These are phyloP conservation scores for Molossus alvarezi DNA, from an alignment of 2,797 vertebrate genomes.

Conservation along the genomic window DNA sequence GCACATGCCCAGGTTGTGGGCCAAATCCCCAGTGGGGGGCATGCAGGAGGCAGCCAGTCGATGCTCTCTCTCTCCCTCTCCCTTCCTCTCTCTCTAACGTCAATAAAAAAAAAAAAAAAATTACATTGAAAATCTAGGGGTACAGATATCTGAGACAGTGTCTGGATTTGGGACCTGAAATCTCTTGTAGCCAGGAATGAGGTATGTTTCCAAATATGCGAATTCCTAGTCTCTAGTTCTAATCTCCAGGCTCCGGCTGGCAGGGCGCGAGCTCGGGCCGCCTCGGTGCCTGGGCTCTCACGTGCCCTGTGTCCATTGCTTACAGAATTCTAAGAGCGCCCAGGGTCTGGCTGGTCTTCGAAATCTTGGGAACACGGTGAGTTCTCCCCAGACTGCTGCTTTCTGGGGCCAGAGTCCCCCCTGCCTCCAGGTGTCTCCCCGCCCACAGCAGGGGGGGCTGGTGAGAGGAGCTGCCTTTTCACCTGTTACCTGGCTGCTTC, in stretches of 20 bases:
- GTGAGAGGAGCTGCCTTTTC: conserved; percentile 49
- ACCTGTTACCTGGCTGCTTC: neutral
- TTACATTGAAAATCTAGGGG: neutral
- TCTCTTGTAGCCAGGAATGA: conserved; percentile 10
- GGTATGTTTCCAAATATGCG: neutral
- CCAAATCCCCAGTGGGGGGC: too few species aligned
- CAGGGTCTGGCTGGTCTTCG: conserved; percentile 97
- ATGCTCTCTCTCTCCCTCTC: too few species aligned
- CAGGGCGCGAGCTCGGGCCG: neutral
- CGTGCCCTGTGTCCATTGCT: conserved; percentile 78
- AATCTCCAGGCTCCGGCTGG: neutral
- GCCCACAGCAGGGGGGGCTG: neutral
- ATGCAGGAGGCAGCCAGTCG: too few species aligned
- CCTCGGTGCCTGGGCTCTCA: neutral
- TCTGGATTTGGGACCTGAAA: conserved; percentile 23
- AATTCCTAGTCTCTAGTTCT: neutral
- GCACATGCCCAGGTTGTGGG: too few species aligned
- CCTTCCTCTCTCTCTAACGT: too few species aligned
- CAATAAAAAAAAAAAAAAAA: too few species aligned
- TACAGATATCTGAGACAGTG: conserved; percentile 23
- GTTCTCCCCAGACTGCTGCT: conserved; percentile 83
- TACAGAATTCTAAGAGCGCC: conserved; percentile 96
- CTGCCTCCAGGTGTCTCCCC: neutral
- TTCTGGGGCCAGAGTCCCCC: neutral
- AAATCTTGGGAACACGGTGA: conserved; percentile 99